Evolutionary conservation across 2,113 vertebrate species (phyloP).

Genomic region (Corythoichthys intestinalis): DNA sequence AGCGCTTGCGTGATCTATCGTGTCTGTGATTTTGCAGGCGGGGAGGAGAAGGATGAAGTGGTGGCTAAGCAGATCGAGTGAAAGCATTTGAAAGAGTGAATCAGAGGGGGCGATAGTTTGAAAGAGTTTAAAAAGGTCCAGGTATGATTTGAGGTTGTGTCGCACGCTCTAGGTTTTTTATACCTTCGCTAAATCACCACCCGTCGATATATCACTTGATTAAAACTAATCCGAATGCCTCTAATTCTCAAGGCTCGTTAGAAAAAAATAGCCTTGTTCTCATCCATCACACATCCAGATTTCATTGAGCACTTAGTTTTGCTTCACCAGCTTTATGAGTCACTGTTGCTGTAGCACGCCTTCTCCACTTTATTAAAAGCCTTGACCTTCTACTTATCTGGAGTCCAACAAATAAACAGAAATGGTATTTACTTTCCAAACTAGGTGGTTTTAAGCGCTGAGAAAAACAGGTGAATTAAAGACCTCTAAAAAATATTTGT

Average conservation of each 20-base stretch:
- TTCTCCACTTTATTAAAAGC: constrained; percentile 14
- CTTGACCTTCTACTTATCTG: constrained; percentile 9
- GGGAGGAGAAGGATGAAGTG: constrained; percentile 29
- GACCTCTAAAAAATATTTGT: neutral
- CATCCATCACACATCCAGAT: constrained; percentile 28
- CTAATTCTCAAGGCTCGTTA: constrained; percentile 44
- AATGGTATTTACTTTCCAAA: neutral
- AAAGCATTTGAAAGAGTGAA: constrained; percentile 39
- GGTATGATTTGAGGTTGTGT: constrained; percentile 25
- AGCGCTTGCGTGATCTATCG: constrained; percentile 61
- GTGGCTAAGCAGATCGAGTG: constrained; percentile 34
- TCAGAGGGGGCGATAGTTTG: constrained; percentile 6
- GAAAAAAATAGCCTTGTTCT: constrained; percentile 27
- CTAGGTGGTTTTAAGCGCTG: neutral
- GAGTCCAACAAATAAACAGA: constrained; percentile 11
- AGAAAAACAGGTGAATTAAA: neutral
- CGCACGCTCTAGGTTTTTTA: constrained; percentile 31
- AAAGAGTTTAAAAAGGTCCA: constrained; percentile 24
- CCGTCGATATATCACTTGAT: constrained; percentile 53
- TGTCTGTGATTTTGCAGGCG: constrained; percentile 45
- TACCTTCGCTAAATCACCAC: constrained; percentile 19
- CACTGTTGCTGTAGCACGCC: neutral
- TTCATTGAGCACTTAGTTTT: constrained; percentile 8
- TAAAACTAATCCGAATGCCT: constrained; percentile 55
- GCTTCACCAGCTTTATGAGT: constrained; percentile 1